Evolutionary conservation across 2,888 invertebrate genomes (phyloP).

Genomic region (Eledona agricola): DNA sequence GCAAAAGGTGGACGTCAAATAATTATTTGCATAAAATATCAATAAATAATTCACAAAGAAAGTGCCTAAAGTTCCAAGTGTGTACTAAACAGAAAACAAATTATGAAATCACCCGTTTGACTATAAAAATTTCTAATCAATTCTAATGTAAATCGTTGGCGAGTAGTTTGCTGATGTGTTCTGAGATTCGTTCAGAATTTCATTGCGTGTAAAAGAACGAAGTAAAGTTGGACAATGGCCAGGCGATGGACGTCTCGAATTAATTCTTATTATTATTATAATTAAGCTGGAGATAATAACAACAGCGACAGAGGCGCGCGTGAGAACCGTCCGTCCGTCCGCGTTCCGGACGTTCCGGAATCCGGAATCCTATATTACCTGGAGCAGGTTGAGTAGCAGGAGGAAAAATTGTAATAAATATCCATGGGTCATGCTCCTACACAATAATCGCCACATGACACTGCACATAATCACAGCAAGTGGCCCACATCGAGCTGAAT

Average conservation of each 20-base stretch:
- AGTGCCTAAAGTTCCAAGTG: no score
- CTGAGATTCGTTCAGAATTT: no score
- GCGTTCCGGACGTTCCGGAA: neutral
- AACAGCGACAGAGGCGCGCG: constrained; percentile 8
- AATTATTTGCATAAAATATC: no score
- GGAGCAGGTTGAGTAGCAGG: constrained; percentile 62
- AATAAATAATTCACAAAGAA: no score
- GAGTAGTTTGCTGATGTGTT: no score
- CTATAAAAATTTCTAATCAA: no score
- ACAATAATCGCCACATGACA: constrained; percentile 65
- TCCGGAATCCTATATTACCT: constrained; percentile 55
- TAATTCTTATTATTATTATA: constrained; percentile 13
- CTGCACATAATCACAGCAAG: constrained; percentile 62
- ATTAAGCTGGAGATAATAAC: constrained; percentile 2
- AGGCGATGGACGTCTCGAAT: constrained; percentile 19
- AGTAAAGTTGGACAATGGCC: no score
- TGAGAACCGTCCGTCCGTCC: constrained; percentile 7
- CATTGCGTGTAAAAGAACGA: no score
- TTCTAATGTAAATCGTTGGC: no score
- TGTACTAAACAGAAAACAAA: no score
- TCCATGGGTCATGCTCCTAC: constrained; percentile 66
- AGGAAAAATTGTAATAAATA: constrained; percentile 64
- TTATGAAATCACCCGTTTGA: no score
- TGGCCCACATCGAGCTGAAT: constrained; percentile 42
- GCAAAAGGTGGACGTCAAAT: no score